phyloP scores from a whole-genome alignment of 2,888 invertebrate species.

The Ischnura elegans region DNA sequence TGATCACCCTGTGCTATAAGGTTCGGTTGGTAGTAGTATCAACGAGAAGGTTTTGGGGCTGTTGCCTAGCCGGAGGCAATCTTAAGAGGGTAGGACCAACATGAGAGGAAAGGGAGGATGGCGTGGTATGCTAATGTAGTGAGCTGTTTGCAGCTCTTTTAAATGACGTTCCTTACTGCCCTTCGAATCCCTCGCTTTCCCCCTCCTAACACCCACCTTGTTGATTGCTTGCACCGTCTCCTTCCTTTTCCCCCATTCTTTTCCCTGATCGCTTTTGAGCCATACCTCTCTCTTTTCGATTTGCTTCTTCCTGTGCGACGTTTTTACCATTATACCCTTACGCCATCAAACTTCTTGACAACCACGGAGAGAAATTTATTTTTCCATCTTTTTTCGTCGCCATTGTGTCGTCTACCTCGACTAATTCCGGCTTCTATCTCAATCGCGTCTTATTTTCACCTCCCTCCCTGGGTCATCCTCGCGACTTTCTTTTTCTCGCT shows the following conservation, averaged over 20 bases:
- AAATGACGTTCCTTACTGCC: conserved; percentile 27
- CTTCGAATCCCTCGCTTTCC: not conserved
- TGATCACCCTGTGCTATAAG: too few species aligned
- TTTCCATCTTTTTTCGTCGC: not conserved
- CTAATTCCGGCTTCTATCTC: not conserved
- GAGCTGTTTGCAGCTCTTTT: conserved; percentile 3
- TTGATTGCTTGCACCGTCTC: not conserved
- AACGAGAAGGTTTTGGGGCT: too few species aligned
- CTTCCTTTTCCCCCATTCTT: not conserved
- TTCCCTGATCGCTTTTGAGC: not conserved
- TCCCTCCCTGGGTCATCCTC: not conserved
- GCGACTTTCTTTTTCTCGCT: not conserved
- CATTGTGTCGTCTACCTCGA: not conserved
- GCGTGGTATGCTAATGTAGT: not conserved
- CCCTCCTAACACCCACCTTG: not conserved
- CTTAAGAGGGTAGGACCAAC: too few species aligned
- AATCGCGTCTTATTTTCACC: not conserved
- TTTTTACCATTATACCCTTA: not conserved
- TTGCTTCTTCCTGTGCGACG: not conserved
- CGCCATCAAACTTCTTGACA: too few species aligned
- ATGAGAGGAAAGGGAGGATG: not conserved
- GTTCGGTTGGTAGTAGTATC: too few species aligned
- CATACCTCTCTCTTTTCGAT: not conserved
- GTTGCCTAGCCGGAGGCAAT: too few species aligned
- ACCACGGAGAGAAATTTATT: too few species aligned